These are phyloP conservation scores for Labeo catla DNA, from an alignment of 2,113 vertebrate genomes.

Conservation along the genomic window DNA sequence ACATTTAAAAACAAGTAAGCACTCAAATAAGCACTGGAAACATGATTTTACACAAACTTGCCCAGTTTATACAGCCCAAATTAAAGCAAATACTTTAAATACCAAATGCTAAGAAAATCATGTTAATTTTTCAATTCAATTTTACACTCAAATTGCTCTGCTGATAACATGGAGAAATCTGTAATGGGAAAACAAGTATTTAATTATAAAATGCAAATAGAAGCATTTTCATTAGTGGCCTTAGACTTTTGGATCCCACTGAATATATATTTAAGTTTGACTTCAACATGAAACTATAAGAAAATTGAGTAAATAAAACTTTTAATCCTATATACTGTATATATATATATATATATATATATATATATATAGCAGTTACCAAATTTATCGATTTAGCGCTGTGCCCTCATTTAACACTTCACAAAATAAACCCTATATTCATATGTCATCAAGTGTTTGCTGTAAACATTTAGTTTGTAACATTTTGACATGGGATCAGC, in stretches of 20 bases:
- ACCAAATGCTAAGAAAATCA: neutral
- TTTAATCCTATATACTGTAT: too few species aligned
- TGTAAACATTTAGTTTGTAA: neutral
- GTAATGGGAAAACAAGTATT: neutral
- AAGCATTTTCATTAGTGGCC: neutral
- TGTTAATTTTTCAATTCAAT: neutral
- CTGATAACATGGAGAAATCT: neutral
- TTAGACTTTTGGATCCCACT: neutral
- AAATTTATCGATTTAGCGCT: neutral
- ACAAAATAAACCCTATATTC: neutral
- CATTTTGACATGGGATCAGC: too few species aligned
- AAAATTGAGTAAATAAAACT: neutral
- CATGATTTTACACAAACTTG: neutral
- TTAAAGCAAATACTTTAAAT: neutral
- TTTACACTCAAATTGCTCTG: constrained; percentile 4
- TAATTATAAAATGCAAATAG: neutral
- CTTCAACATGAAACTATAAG: neutral
- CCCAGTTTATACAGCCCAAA: neutral
- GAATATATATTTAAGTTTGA: neutral
- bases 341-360: too few species aligned
- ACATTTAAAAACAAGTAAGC: neutral
- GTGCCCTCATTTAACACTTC: neutral
- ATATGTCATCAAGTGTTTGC: neutral
- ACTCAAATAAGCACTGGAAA: neutral
- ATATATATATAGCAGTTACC: too few species aligned